Conservation (phyloP, 2,888 invertebrate genomes). For the Oscheius myriophilus region DNA sequence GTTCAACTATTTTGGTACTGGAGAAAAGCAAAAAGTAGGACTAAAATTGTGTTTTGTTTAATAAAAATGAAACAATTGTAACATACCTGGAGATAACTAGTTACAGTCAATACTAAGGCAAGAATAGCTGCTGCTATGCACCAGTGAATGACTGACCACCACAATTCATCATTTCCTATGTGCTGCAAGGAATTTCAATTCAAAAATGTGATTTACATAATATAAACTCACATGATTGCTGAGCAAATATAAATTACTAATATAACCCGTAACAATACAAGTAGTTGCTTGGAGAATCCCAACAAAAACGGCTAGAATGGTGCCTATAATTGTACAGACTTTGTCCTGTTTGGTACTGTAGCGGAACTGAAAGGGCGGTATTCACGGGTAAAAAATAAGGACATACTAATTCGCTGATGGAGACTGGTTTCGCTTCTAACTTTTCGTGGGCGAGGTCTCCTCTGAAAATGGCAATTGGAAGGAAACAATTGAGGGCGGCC, state of each 20-base stretch:
- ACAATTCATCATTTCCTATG: constrained; percentile 19
- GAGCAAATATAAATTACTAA: constrained; percentile 30
- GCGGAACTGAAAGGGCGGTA: constrained; percentile 23
- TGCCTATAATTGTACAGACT: constrained; percentile 28
- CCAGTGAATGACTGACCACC: neutral
- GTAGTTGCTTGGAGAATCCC: constrained; percentile 31
- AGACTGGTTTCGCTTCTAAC: constrained; percentile 5
- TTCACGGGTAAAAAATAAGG: too few relatives aligned
- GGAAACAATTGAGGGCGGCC: too few relatives aligned
- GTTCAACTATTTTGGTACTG: constrained; percentile 3
- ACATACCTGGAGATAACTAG: constrained; percentile 26
- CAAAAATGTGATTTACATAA: too few relatives aligned
- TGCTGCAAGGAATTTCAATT: too few relatives aligned
- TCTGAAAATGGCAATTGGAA: too few relatives aligned
- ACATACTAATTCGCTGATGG: constrained; percentile 13
- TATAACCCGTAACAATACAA: constrained; percentile 30
- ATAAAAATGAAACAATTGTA: too few relatives aligned
- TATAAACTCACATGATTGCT: constrained; percentile 17
- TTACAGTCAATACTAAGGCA: neutral
- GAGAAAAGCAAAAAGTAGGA: neutral
- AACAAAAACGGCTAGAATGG: constrained; percentile 39
- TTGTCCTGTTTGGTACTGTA: constrained; percentile 10
- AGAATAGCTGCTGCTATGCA: neutral
- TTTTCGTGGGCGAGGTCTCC: constrained; percentile 18
- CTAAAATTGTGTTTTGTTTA: neutral